phyloP scores from a whole-genome alignment of 2,113 vertebrate species.

The Panthera leo region DNA sequence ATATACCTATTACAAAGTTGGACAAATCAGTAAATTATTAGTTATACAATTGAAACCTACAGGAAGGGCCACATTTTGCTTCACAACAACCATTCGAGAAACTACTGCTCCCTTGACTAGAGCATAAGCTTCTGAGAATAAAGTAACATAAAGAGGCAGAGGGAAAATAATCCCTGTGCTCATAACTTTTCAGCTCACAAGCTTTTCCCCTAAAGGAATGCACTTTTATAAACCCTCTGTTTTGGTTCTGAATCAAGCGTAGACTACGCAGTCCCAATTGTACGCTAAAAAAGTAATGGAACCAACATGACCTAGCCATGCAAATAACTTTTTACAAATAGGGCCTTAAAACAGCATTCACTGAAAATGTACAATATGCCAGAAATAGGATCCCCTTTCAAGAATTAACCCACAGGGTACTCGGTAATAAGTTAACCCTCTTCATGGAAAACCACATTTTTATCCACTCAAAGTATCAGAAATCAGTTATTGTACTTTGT shows the following conservation, averaged over 20 bases:
- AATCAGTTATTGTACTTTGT: not conserved
- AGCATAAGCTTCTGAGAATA: constrained; percentile 1
- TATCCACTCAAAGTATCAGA: constrained; percentile 27
- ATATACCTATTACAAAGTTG: not conserved
- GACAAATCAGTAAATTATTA: constrained; percentile 3
- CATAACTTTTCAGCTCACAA: constrained; percentile 45
- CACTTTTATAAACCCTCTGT: constrained; percentile 49
- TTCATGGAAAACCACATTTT: constrained; percentile 60
- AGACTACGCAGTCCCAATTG: constrained; percentile 44
- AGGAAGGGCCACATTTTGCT: not conserved
- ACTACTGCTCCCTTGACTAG: not conserved
- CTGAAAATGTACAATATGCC: constrained; percentile 1
- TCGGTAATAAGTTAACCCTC: constrained; percentile 53
- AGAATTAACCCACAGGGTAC: constrained; percentile 52
- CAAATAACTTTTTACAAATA: constrained; percentile 63
- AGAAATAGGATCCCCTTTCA: constrained; percentile 65
- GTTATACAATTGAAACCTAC: not conserved
- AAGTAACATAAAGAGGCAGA: constrained; percentile 15
- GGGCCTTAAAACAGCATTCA: constrained; percentile 30
- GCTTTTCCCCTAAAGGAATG: not conserved
- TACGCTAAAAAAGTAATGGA: constrained; percentile 68
- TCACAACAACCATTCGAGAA: not conserved
- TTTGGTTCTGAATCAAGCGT: constrained; percentile 49
- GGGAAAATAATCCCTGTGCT: not conserved
- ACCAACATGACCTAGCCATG: not conserved